These are phyloP conservation scores for Betta splendens DNA, from an alignment of 2,797 vertebrate genomes.

Conservation along the genomic window DNA sequence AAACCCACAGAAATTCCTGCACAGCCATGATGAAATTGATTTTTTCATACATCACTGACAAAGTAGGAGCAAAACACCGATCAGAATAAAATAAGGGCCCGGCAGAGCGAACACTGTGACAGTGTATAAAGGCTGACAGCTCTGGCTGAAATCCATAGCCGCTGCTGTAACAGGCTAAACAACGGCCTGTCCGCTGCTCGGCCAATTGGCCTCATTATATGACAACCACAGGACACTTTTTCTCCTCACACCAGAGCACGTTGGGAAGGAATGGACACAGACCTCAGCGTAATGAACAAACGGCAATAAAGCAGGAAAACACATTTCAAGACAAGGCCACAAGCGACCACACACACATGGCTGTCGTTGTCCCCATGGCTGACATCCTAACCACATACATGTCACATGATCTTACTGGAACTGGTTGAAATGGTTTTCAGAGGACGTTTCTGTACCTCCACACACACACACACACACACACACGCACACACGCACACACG, in stretches of 20 bases:
- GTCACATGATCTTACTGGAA: too few species aligned
- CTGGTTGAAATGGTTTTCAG: not conserved
- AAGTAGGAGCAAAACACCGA: conserved; percentile 77
- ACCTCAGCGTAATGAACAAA: conserved; percentile 30
- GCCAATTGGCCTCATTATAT: conserved; percentile 61
- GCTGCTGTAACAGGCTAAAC: conserved; percentile 44
- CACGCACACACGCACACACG: too few species aligned
- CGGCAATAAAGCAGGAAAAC: conserved; percentile 33
- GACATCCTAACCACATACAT: not conserved
- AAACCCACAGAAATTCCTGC: conserved; percentile 86
- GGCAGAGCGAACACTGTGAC: conserved; percentile 71
- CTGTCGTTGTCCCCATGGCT: conserved; percentile 1
- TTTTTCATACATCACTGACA: conserved; percentile 95
- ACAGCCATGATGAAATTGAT: conserved; percentile 88
- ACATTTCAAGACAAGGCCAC: conserved; percentile 40
- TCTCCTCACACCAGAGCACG: conserved; percentile 44
- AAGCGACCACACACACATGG: conserved; percentile 24
- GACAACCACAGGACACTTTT: conserved; percentile 57
- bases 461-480: conserved; percentile 19
- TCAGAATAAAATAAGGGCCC: conserved; percentile 57
- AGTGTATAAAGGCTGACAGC: conserved; percentile 64
- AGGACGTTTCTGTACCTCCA: not conserved
- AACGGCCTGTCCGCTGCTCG: conserved; percentile 32
- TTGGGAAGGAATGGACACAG: conserved; percentile 53
- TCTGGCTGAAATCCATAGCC: conserved; percentile 58